Conservation (phyloP, 2,797 vertebrate species). For the Schizopygopsis pylzovi region DNA sequence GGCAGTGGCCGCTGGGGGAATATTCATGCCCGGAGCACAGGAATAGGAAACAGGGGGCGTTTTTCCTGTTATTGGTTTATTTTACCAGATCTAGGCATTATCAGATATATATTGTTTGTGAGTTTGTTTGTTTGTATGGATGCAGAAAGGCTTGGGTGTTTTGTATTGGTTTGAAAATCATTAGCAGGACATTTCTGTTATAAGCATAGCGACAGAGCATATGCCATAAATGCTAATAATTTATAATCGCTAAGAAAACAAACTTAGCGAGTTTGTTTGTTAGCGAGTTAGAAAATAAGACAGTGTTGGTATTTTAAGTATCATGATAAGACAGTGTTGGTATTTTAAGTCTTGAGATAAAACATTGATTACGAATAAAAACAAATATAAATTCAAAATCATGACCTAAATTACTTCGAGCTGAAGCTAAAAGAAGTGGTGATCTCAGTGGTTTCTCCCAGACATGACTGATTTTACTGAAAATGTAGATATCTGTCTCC, state of each 20-base stretch:
- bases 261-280: not conserved
- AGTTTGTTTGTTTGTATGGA: constrained; percentile 7
- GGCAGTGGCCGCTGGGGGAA: constrained; percentile 41
- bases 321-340: not conserved
- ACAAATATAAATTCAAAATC: not conserved
- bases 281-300: not conserved
- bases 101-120: constrained; percentile 35
- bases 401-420: not conserved
- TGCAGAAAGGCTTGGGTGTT: not conserved
- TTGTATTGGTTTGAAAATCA: constrained; percentile 2
- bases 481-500: not conserved
- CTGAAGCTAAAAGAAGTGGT: not conserved
- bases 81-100: constrained; percentile 52
- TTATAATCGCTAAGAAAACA: not conserved
- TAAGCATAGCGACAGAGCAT: not conserved
- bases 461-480: not conserved
- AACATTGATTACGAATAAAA: not conserved
- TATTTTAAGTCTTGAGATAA: constrained; percentile 15
- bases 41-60: constrained; percentile 50
- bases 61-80: constrained; percentile 56
- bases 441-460: not conserved
- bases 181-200: not conserved
- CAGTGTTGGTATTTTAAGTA: not conserved
- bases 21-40: constrained; percentile 54
- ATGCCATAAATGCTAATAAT: not conserved